phyloP scores from a whole-genome alignment of 2,113 vertebrate genomes.

The Eulemur rufifrons region DNA sequence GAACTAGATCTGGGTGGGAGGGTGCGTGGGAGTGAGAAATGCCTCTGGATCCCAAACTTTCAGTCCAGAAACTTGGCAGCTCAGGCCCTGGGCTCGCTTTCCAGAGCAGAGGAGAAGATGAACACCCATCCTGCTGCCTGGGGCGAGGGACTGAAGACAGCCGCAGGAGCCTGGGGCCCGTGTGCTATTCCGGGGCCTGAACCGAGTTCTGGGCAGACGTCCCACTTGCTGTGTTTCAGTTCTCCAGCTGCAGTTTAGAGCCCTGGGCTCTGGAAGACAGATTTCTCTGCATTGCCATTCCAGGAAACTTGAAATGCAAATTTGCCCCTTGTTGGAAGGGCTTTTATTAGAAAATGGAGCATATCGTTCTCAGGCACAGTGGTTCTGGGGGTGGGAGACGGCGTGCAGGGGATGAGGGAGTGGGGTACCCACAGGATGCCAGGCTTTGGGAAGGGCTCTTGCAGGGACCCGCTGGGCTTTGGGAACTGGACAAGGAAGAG shows the following conservation, averaged over 20 bases:
- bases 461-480: not conserved
- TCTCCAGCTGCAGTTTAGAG: conserved; percentile 9
- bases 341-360: conserved; percentile 43
- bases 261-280: not conserved
- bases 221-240: not conserved
- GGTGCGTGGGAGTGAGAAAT: fast-evolving
- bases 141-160: not conserved
- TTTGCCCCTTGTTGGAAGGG: not conserved
- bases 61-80: not conserved
- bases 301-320: conserved; percentile 55
- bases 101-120: no score
- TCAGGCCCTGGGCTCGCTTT: not conserved
- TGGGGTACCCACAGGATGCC: not conserved
- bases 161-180: not conserved
- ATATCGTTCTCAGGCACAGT: not conserved
- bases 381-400: not conserved
- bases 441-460: not conserved
- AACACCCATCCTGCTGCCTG: not conserved
- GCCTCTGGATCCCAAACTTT: not conserved
- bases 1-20: not conserved
- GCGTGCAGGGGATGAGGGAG: no score
- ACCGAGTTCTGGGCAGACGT: not conserved
- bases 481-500: not conserved
- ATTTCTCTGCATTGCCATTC: conserved; percentile 19
- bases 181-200: not conserved